Conservation (phyloP, 2,113 vertebrate genomes). For the Ameiurus melas region DNA sequence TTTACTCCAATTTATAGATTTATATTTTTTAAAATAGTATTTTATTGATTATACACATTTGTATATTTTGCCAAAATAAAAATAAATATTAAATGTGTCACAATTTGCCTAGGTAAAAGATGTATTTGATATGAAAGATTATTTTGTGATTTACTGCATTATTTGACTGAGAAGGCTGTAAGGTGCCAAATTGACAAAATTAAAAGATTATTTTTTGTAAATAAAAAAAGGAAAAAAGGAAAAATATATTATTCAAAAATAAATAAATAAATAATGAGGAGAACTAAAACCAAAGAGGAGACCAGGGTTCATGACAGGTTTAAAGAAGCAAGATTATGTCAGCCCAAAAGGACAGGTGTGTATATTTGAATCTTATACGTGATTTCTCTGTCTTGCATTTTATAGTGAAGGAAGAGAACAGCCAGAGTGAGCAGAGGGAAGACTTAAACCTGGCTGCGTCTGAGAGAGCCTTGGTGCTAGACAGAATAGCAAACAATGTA, state of each 20-base stretch:
- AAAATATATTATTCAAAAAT: background rate
- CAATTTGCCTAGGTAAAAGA: background rate
- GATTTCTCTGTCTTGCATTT: conserved; percentile 87
- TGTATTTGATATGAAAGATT: background rate
- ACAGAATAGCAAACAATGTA: conserved; percentile 99
- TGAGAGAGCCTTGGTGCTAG: conserved; percentile 97
- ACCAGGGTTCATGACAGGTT: background rate
- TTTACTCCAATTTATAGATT: background rate
- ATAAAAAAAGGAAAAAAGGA: no score
- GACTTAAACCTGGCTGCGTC: conserved; percentile 94
- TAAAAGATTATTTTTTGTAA: background rate
- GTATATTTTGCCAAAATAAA: background rate
- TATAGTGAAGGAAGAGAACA: conserved; percentile 98
- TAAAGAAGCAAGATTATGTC: conserved; percentile 1
- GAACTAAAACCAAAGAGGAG: background rate
- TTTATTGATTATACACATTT: background rate
- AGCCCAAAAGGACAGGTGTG: conserved; percentile 49
- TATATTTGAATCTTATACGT: conserved; percentile 67
- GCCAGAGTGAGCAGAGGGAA: conserved; percentile 96
- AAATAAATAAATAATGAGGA: no score
- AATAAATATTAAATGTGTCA: background rate
- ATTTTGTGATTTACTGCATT: background rate
- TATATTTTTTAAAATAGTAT: background rate
- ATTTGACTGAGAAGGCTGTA: background rate
- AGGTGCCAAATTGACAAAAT: background rate